These are phyloP conservation scores for Babyrousa celebensis DNA, from an alignment of 2,797 vertebrate species.

Conservation along the genomic window DNA sequence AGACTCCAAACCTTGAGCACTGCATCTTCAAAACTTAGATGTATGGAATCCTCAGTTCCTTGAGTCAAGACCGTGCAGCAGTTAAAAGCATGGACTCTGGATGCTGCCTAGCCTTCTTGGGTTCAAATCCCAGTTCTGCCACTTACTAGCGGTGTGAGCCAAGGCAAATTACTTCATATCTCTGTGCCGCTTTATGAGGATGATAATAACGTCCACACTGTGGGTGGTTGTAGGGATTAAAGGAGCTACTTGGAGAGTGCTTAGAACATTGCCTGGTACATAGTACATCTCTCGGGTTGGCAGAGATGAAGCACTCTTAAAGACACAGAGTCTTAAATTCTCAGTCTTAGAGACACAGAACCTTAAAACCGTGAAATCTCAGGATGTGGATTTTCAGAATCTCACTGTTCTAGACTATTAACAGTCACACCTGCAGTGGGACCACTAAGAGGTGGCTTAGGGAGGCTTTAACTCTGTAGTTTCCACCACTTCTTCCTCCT, in stretches of 20 bases:
- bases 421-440: not conserved
- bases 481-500: not conserved
- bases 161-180: not conserved
- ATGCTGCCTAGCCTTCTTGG: not conserved
- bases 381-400: not conserved
- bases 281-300: not conserved
- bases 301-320: slow-evolving; percentile 5
- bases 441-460: not conserved
- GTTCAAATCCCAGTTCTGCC: slow-evolving; percentile 15
- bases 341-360: not conserved
- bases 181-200: not conserved
- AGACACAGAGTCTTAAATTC: not conserved
- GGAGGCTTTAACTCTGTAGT: not conserved
- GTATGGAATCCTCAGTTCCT: not conserved
- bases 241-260: not conserved
- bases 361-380: not conserved
- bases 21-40: not conserved
- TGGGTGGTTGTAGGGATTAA: not conserved
- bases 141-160: not conserved
- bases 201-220: not conserved
- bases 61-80: not conserved
- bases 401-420: not conserved
- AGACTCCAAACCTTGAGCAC: not conserved
- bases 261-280: not conserved
- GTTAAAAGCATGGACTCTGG: not conserved